These are phyloP conservation scores for Oryzias javanicus DNA, from an alignment of 2,113 vertebrate species.

Conservation along the genomic window DNA sequence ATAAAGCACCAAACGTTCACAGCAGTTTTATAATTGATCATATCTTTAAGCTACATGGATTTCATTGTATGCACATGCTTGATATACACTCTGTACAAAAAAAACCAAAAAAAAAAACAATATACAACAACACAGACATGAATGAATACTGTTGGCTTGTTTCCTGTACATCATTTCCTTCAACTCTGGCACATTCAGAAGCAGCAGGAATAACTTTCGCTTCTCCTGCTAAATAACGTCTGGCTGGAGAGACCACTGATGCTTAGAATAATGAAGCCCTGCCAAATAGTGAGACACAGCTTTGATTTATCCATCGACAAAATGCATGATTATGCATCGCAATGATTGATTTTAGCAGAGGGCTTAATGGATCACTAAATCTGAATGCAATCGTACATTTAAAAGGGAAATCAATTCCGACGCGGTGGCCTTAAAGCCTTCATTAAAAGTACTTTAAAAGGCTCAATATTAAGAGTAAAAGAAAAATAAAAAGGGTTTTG, in stretches of 20 bases:
- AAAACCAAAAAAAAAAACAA: conserved; percentile 39
- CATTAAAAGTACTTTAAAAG: neutral
- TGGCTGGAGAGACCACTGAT: conserved; percentile 1
- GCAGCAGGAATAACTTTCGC: conserved; percentile 12
- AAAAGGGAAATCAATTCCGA: conserved; percentile 1
- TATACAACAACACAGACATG: conserved; percentile 63
- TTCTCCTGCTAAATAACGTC: conserved; percentile 13
- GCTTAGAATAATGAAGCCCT: neutral
- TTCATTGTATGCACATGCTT: conserved; percentile 72
- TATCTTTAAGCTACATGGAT: conserved; percentile 54
- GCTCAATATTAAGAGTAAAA: too few relatives aligned
- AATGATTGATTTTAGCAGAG: neutral
- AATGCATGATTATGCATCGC: conserved; percentile 8
- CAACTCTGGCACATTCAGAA: conserved; percentile 7
- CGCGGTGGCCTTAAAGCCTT: neutral
- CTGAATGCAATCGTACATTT: conserved; percentile 2
- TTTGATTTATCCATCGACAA: conserved; percentile 1
- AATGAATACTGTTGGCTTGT: conserved; percentile 62
- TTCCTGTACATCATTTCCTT: conserved; percentile 38
- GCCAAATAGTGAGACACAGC: neutral
- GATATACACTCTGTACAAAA: conserved; percentile 75
- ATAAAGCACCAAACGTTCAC: conserved; percentile 47
- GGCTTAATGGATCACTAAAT: neutral
- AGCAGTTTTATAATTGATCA: conserved; percentile 39
- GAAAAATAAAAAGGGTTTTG: too few relatives aligned